phyloP scores from a whole-genome alignment of 2,797 vertebrate genomes.

The Phrynocephalus forsythii region DNA sequence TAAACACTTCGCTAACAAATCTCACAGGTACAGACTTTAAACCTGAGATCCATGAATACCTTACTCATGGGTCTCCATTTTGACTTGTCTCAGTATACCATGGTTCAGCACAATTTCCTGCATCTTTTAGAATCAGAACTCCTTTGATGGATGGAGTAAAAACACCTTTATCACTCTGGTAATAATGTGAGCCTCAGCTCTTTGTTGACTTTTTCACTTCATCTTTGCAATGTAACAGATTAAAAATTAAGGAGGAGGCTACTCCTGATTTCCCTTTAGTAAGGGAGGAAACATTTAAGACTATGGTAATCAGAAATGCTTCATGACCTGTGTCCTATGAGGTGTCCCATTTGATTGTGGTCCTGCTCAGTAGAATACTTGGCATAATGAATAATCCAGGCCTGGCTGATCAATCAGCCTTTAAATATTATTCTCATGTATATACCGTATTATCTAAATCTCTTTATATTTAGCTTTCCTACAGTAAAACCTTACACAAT shows the following conservation, averaged over 20 bases:
- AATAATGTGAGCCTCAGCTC: background rate
- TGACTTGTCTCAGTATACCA: background rate
- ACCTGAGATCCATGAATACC: background rate
- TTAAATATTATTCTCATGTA: slow-evolving; percentile 29
- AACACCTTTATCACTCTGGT: background rate
- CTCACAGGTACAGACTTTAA: background rate
- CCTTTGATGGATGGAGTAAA: background rate
- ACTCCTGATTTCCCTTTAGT: background rate
- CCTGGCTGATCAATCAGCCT: slow-evolving; percentile 28
- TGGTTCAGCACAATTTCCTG: background rate
- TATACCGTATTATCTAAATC: slow-evolving; percentile 32
- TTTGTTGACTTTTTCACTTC: background rate
- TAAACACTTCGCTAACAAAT: background rate
- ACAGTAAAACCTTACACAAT: background rate
- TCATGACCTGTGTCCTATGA: background rate
- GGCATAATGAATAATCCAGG: slow-evolving; percentile 8
- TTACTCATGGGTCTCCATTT: background rate
- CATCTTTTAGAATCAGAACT: background rate
- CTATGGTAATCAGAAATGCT: background rate
- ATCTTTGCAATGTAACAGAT: background rate
- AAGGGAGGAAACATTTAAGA: background rate
- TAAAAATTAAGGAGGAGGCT: background rate
- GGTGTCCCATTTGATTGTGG: background rate
- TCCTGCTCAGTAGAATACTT: background rate
- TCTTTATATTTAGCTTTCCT: slow-evolving; percentile 34